Evolutionary conservation across 2,113 vertebrate species (phyloP).

Genomic region (Crotalus viridis): DNA sequence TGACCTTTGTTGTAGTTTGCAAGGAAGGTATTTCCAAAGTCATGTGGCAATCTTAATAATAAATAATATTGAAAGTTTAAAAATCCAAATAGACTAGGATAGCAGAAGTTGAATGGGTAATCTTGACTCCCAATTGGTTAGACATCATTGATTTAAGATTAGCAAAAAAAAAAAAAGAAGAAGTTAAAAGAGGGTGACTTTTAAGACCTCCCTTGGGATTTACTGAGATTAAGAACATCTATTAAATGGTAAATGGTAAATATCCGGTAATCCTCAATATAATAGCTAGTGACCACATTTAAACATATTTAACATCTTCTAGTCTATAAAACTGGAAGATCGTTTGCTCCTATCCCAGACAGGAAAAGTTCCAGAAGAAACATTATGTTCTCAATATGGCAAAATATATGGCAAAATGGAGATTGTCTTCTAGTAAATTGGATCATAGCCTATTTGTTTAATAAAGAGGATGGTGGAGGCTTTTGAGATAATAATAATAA

Average conservation of each 20-base stretch:
- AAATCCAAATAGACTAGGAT: background rate
- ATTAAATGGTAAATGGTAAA: background rate
- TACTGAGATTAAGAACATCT: background rate
- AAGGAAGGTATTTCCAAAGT: slow-evolving; percentile 23
- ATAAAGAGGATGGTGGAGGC: background rate
- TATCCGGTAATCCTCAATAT: background rate
- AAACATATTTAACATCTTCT: background rate
- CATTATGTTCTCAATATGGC: background rate
- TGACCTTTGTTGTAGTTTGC: slow-evolving; percentile 8
- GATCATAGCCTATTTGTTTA: background rate
- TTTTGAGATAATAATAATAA: background rate
- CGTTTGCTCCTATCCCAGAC: background rate
- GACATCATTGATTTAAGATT: background rate
- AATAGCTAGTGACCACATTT: background rate
- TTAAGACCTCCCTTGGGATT: background rate
- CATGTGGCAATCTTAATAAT: slow-evolving; percentile 5
- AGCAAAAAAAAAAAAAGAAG: background rate
- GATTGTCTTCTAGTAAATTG: background rate
- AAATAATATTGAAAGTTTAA: background rate
- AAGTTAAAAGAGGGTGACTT: background rate
- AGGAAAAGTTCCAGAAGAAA: background rate
- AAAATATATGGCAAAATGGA: background rate
- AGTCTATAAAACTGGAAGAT: background rate
- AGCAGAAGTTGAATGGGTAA: background rate
- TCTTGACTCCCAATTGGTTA: background rate